These are phyloP conservation scores for Xestia ashworthii DNA, from an alignment of 2,888 invertebrate species.

Conservation along the genomic window DNA sequence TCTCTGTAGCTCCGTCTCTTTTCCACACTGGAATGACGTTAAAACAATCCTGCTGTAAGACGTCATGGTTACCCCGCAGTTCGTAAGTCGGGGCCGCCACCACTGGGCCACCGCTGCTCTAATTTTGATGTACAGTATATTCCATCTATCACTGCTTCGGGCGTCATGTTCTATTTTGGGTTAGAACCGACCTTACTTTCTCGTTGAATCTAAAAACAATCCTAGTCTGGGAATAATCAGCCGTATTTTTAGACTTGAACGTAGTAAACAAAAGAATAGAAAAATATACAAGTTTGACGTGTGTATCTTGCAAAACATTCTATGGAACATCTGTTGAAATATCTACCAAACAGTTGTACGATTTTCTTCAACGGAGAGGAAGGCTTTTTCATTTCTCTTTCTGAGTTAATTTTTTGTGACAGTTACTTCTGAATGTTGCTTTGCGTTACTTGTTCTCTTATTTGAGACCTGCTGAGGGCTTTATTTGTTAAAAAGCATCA, in stretches of 20 bases:
- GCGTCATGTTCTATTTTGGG: conserved; percentile 34
- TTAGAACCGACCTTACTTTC: conserved; percentile 10
- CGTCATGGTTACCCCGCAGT: too few species aligned
- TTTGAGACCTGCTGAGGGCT: neutral
- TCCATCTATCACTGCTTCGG: neutral
- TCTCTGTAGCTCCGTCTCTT: too few species aligned
- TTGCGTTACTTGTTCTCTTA: neutral
- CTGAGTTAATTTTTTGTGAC: neutral
- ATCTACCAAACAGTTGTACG: neutral
- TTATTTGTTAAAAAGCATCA: neutral
- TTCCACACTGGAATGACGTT: too few species aligned
- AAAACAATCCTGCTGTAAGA: too few species aligned
- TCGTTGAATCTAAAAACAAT: conserved; percentile 37
- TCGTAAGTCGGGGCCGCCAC: too few species aligned
- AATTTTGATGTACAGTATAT: neutral
- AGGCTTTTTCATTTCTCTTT: neutral
- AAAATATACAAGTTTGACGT: conserved; percentile 41
- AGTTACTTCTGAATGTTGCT: neutral
- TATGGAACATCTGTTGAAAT: conserved; percentile 31
- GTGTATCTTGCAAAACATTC: conserved; percentile 31
- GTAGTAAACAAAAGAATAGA: conserved; percentile 52
- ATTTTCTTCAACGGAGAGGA: neutral
- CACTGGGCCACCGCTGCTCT: too few species aligned
- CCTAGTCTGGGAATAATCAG: conserved; percentile 42
- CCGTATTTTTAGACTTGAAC: conserved; percentile 42